These are phyloP conservation scores for Linurgus olivaceus DNA, from an alignment of 2,797 vertebrate species.

Conservation along the genomic window DNA sequence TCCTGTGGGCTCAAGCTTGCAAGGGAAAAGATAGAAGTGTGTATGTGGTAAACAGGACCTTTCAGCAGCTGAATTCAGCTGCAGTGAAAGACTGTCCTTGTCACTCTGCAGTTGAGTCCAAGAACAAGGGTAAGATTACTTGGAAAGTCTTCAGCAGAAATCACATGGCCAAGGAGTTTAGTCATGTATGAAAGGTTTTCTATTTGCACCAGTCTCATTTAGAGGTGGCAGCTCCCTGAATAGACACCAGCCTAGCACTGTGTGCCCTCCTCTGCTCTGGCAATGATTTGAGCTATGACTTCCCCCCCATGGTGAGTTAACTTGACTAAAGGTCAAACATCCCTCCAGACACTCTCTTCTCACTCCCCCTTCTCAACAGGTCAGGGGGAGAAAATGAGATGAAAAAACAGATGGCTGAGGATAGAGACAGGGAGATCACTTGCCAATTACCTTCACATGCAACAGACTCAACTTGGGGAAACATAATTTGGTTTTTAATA, in stretches of 20 bases:
- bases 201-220: background rate
- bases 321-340: background rate
- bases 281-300: background rate
- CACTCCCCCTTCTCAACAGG: background rate
- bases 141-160: background rate
- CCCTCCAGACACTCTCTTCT: background rate
- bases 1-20: background rate
- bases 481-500: background rate
- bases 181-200: background rate
- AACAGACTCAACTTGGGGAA: background rate
- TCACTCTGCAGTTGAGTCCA: background rate
- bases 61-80: background rate
- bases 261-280: background rate
- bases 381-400: background rate
- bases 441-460: background rate
- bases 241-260: background rate
- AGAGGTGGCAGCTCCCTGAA: background rate
- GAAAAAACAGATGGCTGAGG: background rate
- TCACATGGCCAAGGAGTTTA: background rate
- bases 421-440: background rate
- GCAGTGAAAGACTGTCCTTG: background rate
- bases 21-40: background rate
- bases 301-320: background rate
- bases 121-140: background rate
- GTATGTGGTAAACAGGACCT: background rate